A percentile compares a stretch with the other conserved stretches of the same genome.
phyloP scores from a whole-genome alignment of 2,888 invertebrate species.

The Xylocampa areola region DNA sequence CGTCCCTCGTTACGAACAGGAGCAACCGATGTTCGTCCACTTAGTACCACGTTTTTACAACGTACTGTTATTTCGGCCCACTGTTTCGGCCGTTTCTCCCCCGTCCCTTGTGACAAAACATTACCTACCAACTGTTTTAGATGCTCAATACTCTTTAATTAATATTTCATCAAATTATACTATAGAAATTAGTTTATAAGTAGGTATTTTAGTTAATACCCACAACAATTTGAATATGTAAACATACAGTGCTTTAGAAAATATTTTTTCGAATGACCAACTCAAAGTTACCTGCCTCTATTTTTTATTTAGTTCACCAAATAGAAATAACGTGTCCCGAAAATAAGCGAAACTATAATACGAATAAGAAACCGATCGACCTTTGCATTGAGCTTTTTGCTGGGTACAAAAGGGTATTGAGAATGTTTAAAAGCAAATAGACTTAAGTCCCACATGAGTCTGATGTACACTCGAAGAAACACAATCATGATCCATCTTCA shows the following conservation, averaged over 20 bases:
- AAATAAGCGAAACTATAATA: conserved; percentile 10
- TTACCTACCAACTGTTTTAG: conserved; percentile 28
- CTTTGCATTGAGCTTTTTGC: conserved; percentile 19
- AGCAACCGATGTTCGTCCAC: conserved; percentile 56
- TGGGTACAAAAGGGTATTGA: conserved; percentile 31
- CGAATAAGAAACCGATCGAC: conserved; percentile 11
- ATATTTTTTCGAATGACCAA: too few species aligned
- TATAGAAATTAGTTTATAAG: too few species aligned
- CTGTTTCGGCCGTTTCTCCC: conserved; percentile 11
- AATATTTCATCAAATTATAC: neutral
- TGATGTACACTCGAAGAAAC: too few species aligned
- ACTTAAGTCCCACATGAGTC: conserved; percentile 13
- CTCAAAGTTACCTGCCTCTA: neutral
- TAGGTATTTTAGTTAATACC: too few species aligned
- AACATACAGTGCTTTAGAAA: too few species aligned
- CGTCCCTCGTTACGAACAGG: conserved; percentile 49
- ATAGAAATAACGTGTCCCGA: conserved; percentile 10
- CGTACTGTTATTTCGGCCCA: conserved; percentile 44
- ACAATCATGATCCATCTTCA: too few species aligned
- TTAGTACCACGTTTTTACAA: conserved; percentile 54
- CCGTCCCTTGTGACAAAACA: conserved; percentile 35
- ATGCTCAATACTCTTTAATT: neutral
- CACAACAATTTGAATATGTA: too few species aligned
- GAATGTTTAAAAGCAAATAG: conserved; percentile 36
- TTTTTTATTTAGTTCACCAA: conserved; percentile 13